Base-by-base conservation (phyloP, 2,888 invertebrate species). In the Melinaea marsaeus region DNA sequence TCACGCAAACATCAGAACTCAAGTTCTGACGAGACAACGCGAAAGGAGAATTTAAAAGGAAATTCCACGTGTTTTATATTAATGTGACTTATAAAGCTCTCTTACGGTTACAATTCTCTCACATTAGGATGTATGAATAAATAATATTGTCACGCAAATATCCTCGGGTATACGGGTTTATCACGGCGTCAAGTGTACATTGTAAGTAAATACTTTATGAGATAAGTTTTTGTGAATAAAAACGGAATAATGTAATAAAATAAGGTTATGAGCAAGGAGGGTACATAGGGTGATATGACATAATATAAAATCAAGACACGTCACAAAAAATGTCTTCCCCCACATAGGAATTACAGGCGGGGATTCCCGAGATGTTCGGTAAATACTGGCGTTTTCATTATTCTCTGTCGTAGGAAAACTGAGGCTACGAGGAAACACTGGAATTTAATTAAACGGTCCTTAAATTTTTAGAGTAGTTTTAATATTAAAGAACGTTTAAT, bases 371-470 rank as follows among this genome's bases (percentile, higher is more conserved):
- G 72, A 72, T 71, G 74, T 68, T 76, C 74, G 72, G 74, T 77
- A 76, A 79, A 82, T 79, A 74, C 78, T 75, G 76, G 76, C 71
- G 75, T 84, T 85, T 85, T 83, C 79, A 86, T 86, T 85, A 85
- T 79, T 79, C 78, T 70, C 76, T 75, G 80, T 81, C 81, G 83
- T 79, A 81, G 79, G 77, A 78, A 80, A 85, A 81, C 79, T 81
- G 80, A 83, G 81, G 75, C 73, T 71, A 62, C 74, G 74, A 79
- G 78, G 78, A 79, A 82, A 78, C 73, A 74, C 64, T 71, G 77
- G 78, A 81, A 84, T 86, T 87, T 86, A 85, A 87, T 87, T 86
- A 84, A 85, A 83, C 76, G 68, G 71, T 64, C 55, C 62, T 62
- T 51, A 60, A 57, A 62, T 63, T 66, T 69, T 69, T 60, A 57